Conservation (phyloP, 2,113 vertebrate genomes). For the Antechinus stuartii region DNA sequence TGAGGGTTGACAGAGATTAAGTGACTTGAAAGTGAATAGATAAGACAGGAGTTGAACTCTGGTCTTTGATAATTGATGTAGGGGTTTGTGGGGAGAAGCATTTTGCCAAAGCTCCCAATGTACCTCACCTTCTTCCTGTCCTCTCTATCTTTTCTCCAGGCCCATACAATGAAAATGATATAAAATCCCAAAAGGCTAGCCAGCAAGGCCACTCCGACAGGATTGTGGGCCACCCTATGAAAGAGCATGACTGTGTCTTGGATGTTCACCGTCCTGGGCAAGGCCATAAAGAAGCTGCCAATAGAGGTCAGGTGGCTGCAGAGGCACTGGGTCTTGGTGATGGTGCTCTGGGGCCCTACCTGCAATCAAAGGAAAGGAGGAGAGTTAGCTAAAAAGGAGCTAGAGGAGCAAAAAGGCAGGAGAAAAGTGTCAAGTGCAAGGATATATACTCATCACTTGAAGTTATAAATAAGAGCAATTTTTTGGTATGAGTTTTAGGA, state of each 20-base stretch:
- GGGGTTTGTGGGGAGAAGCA: background rate
- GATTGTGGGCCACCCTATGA: constrained; percentile 84
- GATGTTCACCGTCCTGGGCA: constrained; percentile 87
- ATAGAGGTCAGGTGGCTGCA: constrained; percentile 90
- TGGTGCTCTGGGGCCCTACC: constrained; percentile 84
- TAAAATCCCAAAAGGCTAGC: constrained; percentile 86
- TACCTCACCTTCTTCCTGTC: constrained; percentile 84
- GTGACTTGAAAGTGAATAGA: background rate
- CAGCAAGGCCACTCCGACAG: constrained; percentile 86
- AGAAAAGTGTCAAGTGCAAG: background rate
- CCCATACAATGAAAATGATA: constrained; percentile 84
- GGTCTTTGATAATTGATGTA: background rate
- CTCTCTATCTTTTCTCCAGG: constrained; percentile 86
- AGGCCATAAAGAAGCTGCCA: constrained; percentile 87
- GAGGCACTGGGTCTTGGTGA: constrained; percentile 85
- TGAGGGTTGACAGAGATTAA: background rate
- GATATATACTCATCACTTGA: background rate
- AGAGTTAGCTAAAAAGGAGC: background rate
- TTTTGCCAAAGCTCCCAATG: background rate
- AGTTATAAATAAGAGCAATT: no score
- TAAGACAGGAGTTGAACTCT: background rate
- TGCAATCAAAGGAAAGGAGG: constrained; percentile 55
- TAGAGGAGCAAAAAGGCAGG: background rate
- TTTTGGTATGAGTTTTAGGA: background rate
- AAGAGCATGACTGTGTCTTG: constrained; percentile 84